These are phyloP conservation scores for Ridgeia piscesae DNA, from an alignment of 1,140 invertebrate genomes.

Conservation along the genomic window DNA sequence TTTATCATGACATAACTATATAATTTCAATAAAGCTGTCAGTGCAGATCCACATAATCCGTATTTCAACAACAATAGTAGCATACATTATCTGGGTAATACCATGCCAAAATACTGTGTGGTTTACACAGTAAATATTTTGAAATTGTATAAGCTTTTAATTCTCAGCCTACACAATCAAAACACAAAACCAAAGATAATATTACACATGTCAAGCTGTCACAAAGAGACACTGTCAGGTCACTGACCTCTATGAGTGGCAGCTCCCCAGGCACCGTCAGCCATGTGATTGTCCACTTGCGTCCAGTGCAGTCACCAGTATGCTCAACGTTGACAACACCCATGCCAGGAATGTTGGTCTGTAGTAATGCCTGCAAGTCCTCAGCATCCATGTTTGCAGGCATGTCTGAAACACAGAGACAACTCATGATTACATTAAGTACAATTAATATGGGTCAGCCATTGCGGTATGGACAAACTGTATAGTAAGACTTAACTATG, in stretches of 20 bases:
- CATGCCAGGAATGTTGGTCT: neutral
- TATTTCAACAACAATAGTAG: neutral
- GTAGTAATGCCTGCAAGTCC: neutral
- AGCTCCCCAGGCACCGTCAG: neutral
- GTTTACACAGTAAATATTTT: no score
- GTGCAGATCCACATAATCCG: neutral
- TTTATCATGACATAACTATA: neutral
- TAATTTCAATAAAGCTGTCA: neutral
- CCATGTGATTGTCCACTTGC: constrained; percentile 3
- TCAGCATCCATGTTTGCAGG: neutral
- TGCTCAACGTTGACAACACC: neutral
- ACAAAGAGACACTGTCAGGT: neutral
- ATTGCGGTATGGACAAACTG: neutral
- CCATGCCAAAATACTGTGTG: neutral
- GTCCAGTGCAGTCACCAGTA: neutral
- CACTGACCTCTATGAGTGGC: neutral
- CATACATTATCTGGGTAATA: neutral
- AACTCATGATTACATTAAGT: neutral
- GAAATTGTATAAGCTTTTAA: no score
- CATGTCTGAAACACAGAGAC: neutral
- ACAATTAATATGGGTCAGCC: neutral
- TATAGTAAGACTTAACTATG: no score
- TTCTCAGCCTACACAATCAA: no score
- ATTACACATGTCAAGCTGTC: neutral
- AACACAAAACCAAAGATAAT: no score